Base-by-base conservation (phyloP, 2,113 vertebrate species). In the Passer domesticus region DNA sequence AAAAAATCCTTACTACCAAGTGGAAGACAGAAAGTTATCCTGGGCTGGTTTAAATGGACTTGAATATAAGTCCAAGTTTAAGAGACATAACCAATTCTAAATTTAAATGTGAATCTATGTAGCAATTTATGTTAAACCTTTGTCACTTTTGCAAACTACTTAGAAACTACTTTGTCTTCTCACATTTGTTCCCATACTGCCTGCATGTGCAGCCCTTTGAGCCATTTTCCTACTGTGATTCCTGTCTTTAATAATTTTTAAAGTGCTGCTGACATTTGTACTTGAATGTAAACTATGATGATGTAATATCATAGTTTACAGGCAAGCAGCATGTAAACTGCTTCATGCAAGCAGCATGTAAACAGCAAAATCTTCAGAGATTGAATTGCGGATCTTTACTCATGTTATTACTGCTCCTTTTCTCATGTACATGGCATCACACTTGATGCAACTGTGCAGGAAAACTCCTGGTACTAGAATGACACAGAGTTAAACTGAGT, bases 211-310 rank as follows among this genome's bases (percentile, higher is more conserved):
- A 83, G 11, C 24, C 4, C 13, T 83, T 83, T 47, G 21, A 90
- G 15, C 3, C 39, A 60, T 56, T 86, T 76, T 90, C 28, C 31
- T 37, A 11, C 15, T 60, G 11, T 52, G 16, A 68, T 44, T 13
- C 3, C 11, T 49, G 7, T 35, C 18, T 46, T 25, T 25, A 21
- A 15, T 6, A 12, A 28, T 27, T 50, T 67, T 43, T 13, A 4
- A 69, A 52, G 14, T 52, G n/a, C 28, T 58, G 25, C 15, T 84
- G 63, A 44, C 0, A 0, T 23, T 64, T 83, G 11, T 66, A 39
- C 6, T 33, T 82, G 28, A 1, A 0, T 21, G 7, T n/a, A 56
- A 31, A 5, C 10, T 43, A 13, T 30, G 11, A 41, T 60, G 24
- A 13, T 27, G 10, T 49, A 47, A 47, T 22, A 68, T 4, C 28